Conservation (phyloP, 2,113 vertebrate genomes). For the Phalacrocorax brasilianus region DNA sequence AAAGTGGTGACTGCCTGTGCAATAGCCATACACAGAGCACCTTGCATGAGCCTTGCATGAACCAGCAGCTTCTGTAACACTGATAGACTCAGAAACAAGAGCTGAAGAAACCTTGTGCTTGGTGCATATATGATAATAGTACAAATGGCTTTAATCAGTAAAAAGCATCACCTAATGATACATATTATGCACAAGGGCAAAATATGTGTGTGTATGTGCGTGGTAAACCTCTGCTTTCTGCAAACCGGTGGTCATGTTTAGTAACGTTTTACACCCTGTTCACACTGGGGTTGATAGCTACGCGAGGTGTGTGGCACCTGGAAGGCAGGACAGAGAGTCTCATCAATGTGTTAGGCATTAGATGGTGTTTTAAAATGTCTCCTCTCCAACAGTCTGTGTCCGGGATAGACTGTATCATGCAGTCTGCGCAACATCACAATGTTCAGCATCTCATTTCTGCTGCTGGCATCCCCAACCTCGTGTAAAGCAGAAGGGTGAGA, state of each 20-base stretch:
- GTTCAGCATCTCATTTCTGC: background rate
- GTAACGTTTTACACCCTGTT: background rate
- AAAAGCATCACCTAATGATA: background rate
- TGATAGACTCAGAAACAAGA: background rate
- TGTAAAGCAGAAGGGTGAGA: background rate
- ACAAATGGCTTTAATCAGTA: background rate
- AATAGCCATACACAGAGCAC: background rate
- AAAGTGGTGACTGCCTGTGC: background rate
- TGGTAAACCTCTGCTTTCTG: background rate
- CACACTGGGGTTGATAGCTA: too few relatives aligned
- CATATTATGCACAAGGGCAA: background rate
- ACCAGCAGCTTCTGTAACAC: background rate
- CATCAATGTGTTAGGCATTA: background rate
- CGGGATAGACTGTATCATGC: background rate
- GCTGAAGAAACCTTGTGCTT: background rate
- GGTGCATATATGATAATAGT: background rate
- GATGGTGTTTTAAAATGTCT: background rate
- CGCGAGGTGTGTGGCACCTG: background rate
- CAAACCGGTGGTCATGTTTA: background rate
- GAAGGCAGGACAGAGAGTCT: background rate
- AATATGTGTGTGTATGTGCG: fast-evolving
- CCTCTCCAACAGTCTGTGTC: background rate
- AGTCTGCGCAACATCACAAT: background rate
- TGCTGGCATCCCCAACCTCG: background rate
- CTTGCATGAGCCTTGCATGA: fast-evolving